Conservation (phyloP, 2,888 invertebrate species). For the Drosophila suboccidentalis region DNA sequence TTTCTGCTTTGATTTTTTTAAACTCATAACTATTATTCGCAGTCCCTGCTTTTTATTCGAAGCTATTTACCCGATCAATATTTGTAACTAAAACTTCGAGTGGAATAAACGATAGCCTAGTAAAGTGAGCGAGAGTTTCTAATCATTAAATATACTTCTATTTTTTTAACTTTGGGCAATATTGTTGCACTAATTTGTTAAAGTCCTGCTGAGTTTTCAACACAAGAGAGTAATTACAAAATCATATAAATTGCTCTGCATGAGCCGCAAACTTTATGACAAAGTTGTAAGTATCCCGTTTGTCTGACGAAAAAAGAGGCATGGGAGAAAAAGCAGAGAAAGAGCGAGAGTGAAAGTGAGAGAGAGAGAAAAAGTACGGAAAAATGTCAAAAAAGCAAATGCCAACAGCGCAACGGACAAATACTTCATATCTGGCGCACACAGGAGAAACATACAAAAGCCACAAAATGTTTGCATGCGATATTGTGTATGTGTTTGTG, state of each 20-base stretch:
- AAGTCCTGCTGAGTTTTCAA: slow-evolving; percentile 10
- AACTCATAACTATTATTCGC: no score
- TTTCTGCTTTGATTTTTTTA: no score
- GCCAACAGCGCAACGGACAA: slow-evolving; percentile 52
- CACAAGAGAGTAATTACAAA: slow-evolving; percentile 33
- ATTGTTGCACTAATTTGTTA: slow-evolving; percentile 8
- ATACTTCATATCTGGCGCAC: slow-evolving; percentile 60
- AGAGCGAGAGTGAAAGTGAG: background rate
- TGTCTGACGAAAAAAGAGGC: slow-evolving; percentile 7
- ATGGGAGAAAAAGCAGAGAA: background rate
- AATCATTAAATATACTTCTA: slow-evolving; percentile 6
- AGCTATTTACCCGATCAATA: background rate
- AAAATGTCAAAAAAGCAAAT: slow-evolving; percentile 49
- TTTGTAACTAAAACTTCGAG: background rate
- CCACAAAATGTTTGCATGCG: slow-evolving; percentile 43
- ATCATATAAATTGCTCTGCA: slow-evolving; percentile 37
- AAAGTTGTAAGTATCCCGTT: slow-evolving; percentile 41
- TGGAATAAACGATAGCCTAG: background rate
- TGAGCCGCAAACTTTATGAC: slow-evolving; percentile 34
- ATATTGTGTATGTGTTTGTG: background rate
- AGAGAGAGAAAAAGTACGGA: slow-evolving; percentile 2
- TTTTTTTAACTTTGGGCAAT: slow-evolving; percentile 18
- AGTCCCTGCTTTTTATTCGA: no score
- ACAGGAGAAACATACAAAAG: slow-evolving; percentile 22
- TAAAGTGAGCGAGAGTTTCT: background rate